Conservation (phyloP, 2,888 invertebrate genomes). For the Spodoptera picta region DNA sequence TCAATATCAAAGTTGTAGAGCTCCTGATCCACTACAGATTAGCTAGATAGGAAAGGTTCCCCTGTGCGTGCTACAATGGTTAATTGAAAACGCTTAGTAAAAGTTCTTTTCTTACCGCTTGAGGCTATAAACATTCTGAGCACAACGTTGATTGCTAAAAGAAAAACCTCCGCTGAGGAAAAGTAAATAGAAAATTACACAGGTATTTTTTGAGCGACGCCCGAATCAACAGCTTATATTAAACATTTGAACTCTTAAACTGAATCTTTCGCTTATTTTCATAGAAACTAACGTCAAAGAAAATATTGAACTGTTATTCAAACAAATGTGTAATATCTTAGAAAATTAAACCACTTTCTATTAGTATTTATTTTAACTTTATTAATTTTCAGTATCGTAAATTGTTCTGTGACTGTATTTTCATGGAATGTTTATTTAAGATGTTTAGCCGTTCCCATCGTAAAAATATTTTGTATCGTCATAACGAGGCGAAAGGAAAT, state of each 20-base stretch:
- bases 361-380: slow-evolving; percentile 20
- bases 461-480: slow-evolving; percentile 37
- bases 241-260: slow-evolving; percentile 30
- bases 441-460: background rate
- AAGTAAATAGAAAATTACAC: slow-evolving; percentile 33
- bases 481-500: slow-evolving; percentile 46
- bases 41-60: slow-evolving; percentile 15
- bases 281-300: background rate
- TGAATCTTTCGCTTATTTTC: slow-evolving; percentile 6
- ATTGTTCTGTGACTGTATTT: slow-evolving; percentile 3
- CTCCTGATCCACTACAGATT: slow-evolving; percentile 22
- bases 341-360: slow-evolving; percentile 1
- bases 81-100: slow-evolving; percentile 47
- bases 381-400: slow-evolving; percentile 17
- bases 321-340: slow-evolving; percentile 5
- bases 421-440: background rate
- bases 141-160: slow-evolving; percentile 15
- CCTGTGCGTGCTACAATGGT: slow-evolving; percentile 31
- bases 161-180: slow-evolving; percentile 8
- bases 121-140: slow-evolving; percentile 14
- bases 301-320: slow-evolving; percentile 4
- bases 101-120: slow-evolving; percentile 13
- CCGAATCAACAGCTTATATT: slow-evolving; percentile 46
- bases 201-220: slow-evolving; percentile 17
- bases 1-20: slow-evolving; percentile 31